Conservation (phyloP, 2,113 vertebrate species). For the Erythrocercus mccallii region DNA sequence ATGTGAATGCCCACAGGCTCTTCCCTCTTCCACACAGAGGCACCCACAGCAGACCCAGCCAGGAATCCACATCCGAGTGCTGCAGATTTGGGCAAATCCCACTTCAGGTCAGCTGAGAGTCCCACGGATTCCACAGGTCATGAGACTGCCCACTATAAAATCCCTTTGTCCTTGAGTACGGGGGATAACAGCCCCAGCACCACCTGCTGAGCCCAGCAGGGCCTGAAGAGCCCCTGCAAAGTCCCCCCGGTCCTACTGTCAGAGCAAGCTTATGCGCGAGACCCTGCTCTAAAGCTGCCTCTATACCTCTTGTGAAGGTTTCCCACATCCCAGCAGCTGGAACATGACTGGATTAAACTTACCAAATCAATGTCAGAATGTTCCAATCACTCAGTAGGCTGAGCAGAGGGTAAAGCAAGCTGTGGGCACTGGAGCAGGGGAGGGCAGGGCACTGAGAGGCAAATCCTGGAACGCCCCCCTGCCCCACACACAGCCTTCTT, state of each 20-base stretch:
- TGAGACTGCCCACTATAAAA: background rate
- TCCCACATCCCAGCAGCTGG: background rate
- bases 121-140: background rate
- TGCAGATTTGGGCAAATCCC: background rate
- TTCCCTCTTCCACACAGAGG: background rate
- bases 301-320: background rate
- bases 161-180: background rate
- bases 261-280: rapidly evolving
- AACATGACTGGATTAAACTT: background rate
- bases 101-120: background rate
- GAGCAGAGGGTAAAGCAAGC: background rate
- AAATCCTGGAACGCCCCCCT: background rate
- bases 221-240: background rate
- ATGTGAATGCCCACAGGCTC: rapidly evolving
- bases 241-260: rapidly evolving
- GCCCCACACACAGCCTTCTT: background rate
- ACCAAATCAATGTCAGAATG: background rate
- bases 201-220: background rate
- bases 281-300: background rate
- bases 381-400: background rate
- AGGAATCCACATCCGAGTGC: background rate
- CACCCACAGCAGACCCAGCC: background rate
- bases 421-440: rapidly evolving
- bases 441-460: background rate
- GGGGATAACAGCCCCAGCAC: background rate